Evolutionary conservation across 2,797 vertebrate genomes (phyloP).

Genomic region (Lithobates sylvaticus): DNA sequence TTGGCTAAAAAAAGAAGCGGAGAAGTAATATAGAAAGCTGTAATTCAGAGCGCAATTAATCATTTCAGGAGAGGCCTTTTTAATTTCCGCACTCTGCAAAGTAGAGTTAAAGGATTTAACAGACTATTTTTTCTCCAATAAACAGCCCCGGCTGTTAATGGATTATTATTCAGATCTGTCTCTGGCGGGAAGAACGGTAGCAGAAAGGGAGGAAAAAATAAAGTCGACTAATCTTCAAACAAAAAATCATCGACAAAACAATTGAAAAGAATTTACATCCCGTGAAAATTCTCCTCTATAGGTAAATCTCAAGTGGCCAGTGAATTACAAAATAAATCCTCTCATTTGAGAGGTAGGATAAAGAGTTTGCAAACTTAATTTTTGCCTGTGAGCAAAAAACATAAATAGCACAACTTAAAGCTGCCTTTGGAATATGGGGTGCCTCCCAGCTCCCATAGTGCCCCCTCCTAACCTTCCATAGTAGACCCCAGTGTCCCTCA

Average conservation of each 20-base stretch:
- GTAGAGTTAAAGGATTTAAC: slow-evolving; percentile 36
- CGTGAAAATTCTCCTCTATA: slow-evolving; percentile 23
- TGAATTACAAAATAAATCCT: slow-evolving; percentile 38
- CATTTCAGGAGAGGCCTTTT: not conserved
- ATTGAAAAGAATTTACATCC: slow-evolving; percentile 50
- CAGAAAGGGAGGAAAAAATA: slow-evolving; percentile 17
- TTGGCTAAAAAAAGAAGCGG: not conserved
- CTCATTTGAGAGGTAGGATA: slow-evolving; percentile 31
- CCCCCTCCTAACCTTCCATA: too few relatives aligned
- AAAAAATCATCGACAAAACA: slow-evolving; percentile 45
- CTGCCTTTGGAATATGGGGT: too few relatives aligned
- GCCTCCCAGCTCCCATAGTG: too few relatives aligned
- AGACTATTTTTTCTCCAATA: slow-evolving; percentile 34
- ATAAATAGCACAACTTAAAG: not conserved
- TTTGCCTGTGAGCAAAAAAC: not conserved
- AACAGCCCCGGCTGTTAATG: slow-evolving; percentile 34
- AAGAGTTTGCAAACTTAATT: slow-evolving; percentile 3
- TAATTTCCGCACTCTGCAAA: slow-evolving; percentile 28
- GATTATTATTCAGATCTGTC: slow-evolving; percentile 34
- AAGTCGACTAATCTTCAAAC: slow-evolving; percentile 50
- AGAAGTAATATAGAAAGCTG: not conserved
- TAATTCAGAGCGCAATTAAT: not conserved
- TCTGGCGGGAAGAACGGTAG: slow-evolving; percentile 6
- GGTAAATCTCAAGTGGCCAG: slow-evolving; percentile 26
- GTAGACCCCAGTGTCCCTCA: too few relatives aligned